Evolutionary conservation across 2,888 invertebrate species (phyloP).

Genomic region (Polyommatus iphigenia): DNA sequence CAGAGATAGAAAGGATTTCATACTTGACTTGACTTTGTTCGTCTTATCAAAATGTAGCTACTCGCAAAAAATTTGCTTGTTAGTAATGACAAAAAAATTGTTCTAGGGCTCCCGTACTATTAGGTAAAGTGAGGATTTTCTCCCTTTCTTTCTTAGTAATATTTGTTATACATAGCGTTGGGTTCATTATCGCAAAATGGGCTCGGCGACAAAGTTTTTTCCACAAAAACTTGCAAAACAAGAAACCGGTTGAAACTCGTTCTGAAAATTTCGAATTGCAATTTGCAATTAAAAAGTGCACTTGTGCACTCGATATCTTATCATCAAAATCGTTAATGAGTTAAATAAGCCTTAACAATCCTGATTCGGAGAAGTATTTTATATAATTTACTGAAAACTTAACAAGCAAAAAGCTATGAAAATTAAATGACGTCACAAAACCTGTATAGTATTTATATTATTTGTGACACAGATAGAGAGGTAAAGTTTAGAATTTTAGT

Average conservation of each 20-base stretch:
- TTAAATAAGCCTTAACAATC: neutral
- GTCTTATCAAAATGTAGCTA: too few species aligned
- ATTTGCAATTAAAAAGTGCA: slow-evolving; percentile 15
- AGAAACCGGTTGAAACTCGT: neutral
- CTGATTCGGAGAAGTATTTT: neutral
- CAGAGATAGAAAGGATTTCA: too few species aligned
- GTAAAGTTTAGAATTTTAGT: too few species aligned
- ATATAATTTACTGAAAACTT: neutral
- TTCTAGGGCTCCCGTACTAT: too few species aligned
- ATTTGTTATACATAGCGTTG: neutral
- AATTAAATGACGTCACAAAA: neutral
- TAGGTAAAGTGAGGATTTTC: too few species aligned
- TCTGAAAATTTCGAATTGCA: slow-evolving; percentile 14
- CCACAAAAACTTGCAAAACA: slow-evolving; percentile 14
- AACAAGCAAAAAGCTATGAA: neutral
- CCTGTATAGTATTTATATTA: too few species aligned
- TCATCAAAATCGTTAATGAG: neutral
- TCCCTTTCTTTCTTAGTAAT: neutral
- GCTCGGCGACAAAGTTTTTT: slow-evolving; percentile 1
- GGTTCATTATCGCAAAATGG: neutral
- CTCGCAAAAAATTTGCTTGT: too few species aligned
- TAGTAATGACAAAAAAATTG: too few species aligned
- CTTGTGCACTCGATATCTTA: neutral
- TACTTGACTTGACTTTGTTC: too few species aligned
- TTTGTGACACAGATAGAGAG: too few species aligned